phyloP scores from a whole-genome alignment of 2,113 vertebrate genomes.

The Sceloporus tristichus region DNA sequence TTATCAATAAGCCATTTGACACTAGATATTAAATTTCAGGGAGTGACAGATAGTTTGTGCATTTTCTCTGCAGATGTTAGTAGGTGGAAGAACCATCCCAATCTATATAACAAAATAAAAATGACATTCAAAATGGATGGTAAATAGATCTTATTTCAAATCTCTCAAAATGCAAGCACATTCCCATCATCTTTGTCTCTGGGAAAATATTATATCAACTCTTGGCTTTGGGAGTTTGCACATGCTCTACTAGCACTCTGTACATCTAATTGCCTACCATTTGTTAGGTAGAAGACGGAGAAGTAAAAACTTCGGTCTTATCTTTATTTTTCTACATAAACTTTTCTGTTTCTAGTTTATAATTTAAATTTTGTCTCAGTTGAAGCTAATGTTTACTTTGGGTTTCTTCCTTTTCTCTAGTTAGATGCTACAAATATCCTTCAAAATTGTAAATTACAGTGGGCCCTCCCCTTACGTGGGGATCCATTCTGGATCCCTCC shows the following conservation, averaged over 20 bases:
- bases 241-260: not conserved
- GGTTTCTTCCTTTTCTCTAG: not conserved
- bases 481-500: too few relatives aligned
- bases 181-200: not conserved
- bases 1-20: conserved; percentile 1
- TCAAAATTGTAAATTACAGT: not conserved
- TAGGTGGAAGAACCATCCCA: not conserved
- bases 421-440: too few relatives aligned
- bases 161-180: not conserved
- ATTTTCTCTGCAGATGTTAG: not conserved
- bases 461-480: too few relatives aligned
- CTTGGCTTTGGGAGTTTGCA: not conserved
- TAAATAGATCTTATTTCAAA: not conserved
- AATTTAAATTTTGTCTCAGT: not conserved
- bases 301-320: not conserved
- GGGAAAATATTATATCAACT: not conserved
- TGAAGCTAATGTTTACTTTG: not conserved
- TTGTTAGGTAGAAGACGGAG: not conserved
- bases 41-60: not conserved
- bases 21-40: not conserved
- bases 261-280: not conserved
- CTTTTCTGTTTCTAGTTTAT: not conserved
- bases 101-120: not conserved
- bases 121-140: not conserved
- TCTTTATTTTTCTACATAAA: not conserved